These are phyloP conservation scores for Sceliomorpha sp. DNA, from an alignment of 2,888 invertebrate species.

Conservation along the genomic window DNA sequence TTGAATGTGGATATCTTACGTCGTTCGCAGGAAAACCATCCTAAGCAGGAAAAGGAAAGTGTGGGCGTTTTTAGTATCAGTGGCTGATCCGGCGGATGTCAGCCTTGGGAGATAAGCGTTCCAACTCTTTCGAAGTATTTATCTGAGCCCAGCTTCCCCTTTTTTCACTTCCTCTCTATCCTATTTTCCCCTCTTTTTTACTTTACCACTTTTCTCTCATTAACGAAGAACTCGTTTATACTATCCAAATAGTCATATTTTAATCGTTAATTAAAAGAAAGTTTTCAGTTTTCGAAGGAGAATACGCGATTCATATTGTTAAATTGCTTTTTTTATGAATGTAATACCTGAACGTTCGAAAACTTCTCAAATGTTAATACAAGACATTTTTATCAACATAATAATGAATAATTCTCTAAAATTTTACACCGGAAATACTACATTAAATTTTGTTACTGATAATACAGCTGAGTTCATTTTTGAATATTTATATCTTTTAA, in stretches of 20 bases:
- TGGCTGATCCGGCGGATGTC: slow-evolving; percentile 80
- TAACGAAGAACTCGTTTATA: slow-evolving; percentile 59
- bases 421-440: no score
- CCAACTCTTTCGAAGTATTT: slow-evolving; percentile 77
- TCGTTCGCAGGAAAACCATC: slow-evolving; percentile 21
- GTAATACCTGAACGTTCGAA: no score
- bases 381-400: no score
- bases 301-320: no score
- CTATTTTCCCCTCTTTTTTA: slow-evolving; percentile 53
- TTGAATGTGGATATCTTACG: slow-evolving; percentile 31
- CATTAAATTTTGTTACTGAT: no score
- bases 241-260: slow-evolving; percentile 17
- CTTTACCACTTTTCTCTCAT: slow-evolving; percentile 54
- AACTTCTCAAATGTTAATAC: no score
- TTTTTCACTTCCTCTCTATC: slow-evolving; percentile 50
- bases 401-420: no score
- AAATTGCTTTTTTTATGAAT: no score
- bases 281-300: no score
- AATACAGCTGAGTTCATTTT: no score
- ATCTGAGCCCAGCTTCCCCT: slow-evolving; percentile 65
- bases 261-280: no score
- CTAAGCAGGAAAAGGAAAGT: slow-evolving; percentile 73
- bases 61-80: slow-evolving; percentile 76
- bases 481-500: no score
- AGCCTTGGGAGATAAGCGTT: slow-evolving; percentile 69